These are phyloP conservation scores for Ascidia mentula DNA, from an alignment of 23 tunicate species.

Conservation along the genomic window DNA sequence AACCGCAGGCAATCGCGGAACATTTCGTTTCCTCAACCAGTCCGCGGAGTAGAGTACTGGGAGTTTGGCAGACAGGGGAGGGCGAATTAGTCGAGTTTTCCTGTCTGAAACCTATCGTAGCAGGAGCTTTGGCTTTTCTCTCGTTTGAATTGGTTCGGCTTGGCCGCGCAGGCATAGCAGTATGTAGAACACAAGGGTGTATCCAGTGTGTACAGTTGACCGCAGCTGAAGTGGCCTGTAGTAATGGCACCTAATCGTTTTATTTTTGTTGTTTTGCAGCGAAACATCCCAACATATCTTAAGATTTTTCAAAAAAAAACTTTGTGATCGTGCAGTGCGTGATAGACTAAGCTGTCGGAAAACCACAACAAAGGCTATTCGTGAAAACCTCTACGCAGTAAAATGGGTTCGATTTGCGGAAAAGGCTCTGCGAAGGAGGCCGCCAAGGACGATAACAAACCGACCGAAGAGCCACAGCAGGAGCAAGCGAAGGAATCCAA, in stretches of 20 bases:
- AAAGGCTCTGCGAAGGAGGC: constrained; percentile 46
- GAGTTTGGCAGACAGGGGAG: background rate
- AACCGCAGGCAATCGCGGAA: background rate
- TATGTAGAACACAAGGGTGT: background rate
- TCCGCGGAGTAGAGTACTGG: background rate
- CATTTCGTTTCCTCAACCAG: constrained; percentile 1
- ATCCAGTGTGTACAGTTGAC: background rate
- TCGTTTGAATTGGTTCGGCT: constrained; percentile 1
- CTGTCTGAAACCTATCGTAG: background rate
- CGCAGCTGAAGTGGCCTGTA: too few relatives aligned
- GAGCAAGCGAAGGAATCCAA: constrained; percentile 43
- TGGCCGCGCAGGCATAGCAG: background rate
- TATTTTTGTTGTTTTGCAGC: too few relatives aligned
- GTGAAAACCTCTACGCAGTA: too few relatives aligned
- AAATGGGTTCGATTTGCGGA: constrained; percentile 71
- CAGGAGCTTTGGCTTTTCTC: background rate
- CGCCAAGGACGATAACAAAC: constrained; percentile 17
- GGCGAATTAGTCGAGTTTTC: constrained; percentile 1
- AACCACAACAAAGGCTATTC: background rate
- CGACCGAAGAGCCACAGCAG: constrained; percentile 16
- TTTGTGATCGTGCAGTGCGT: too few relatives aligned
- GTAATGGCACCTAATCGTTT: too few relatives aligned
- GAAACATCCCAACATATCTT: too few relatives aligned
- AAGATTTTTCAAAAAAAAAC: too few relatives aligned
- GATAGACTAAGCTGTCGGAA: too few relatives aligned